phyloP scores from a whole-genome alignment of 2,113 vertebrate species.

The Percopsis transmontana region DNA sequence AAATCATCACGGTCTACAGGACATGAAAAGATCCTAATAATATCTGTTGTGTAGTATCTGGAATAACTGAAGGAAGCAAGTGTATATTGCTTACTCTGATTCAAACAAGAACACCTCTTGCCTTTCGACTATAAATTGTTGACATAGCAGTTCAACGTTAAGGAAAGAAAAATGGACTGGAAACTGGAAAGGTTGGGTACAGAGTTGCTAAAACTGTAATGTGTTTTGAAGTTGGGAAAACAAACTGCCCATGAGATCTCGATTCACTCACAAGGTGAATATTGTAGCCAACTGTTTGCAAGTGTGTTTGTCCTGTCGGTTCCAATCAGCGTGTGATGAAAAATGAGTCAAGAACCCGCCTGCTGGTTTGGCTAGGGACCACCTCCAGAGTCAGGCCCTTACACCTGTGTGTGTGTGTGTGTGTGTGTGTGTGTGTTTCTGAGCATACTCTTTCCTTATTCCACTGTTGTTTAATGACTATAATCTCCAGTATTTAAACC shows the following conservation, averaged over 20 bases:
- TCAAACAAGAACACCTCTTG: too few species aligned
- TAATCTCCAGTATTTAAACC: constrained; percentile 34
- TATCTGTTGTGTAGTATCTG: too few species aligned
- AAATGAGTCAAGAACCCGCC: constrained; percentile 64
- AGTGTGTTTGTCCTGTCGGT: constrained; percentile 47
- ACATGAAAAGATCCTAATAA: too few species aligned
- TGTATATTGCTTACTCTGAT: too few species aligned
- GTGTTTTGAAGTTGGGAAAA: constrained; percentile 24
- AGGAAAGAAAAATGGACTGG: constrained; percentile 17
- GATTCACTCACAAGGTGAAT: constrained; percentile 33
- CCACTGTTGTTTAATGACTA: constrained; percentile 49
- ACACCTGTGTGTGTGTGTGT: constrained; percentile 53
- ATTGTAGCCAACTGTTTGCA: constrained; percentile 14
- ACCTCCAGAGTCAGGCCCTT: constrained; percentile 65
- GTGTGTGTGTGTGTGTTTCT: constrained; percentile 19
- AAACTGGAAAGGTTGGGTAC: too few species aligned
- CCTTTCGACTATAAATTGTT: too few species aligned
- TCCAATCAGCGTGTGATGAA: constrained; percentile 60
- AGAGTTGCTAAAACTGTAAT: constrained; percentile 25
- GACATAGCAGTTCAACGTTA: neutral
- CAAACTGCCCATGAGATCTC: constrained; percentile 60
- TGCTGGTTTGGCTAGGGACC: constrained; percentile 67
- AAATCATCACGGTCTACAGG: too few species aligned
- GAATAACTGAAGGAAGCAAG: too few species aligned
- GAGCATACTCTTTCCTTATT: constrained; percentile 5